These are phyloP conservation scores for Spisula subtruncata DNA, from an alignment of 2,888 invertebrate species.

Conservation along the genomic window DNA sequence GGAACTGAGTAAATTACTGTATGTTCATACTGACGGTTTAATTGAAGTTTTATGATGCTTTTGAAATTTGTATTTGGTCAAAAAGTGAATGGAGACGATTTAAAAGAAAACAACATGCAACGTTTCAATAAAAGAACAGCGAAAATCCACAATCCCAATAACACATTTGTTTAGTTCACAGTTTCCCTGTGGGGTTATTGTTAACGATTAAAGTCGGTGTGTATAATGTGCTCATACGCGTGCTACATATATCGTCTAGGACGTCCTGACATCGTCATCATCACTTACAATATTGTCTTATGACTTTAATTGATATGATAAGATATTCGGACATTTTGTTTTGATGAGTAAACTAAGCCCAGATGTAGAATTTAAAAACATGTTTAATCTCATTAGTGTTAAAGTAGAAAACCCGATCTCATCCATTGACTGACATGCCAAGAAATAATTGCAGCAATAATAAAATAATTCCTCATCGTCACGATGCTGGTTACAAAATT, in stretches of 20 bases:
- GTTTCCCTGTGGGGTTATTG: no score
- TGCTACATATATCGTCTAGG: no score
- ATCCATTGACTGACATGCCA: not conserved
- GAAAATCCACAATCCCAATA: not conserved
- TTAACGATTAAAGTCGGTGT: no score
- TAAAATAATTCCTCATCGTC: not conserved
- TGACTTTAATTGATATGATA: no score
- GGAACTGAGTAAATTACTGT: slow-evolving; percentile 27
- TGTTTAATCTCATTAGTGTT: not conserved
- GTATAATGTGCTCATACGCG: no score
- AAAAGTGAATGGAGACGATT: not conserved
- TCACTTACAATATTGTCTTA: no score
- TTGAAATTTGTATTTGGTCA: slow-evolving; percentile 29
- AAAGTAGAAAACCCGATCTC: not conserved
- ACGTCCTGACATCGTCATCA: no score
- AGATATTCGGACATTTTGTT: no score
- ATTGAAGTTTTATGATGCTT: slow-evolving; percentile 43
- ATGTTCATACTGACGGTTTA: not conserved
- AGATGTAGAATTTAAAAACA: no score
- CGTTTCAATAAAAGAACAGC: no score
- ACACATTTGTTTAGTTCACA: no score
- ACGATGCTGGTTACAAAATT: not conserved
- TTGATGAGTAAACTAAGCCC: no score
- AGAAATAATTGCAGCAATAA: not conserved
- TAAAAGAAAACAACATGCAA: slow-evolving; percentile 9